Percentiles rank a stretch among this genome's conserved stretches.
Conservation (phyloP, 2,888 invertebrate genomes). For the Pristionchus arcanus region DNA sequence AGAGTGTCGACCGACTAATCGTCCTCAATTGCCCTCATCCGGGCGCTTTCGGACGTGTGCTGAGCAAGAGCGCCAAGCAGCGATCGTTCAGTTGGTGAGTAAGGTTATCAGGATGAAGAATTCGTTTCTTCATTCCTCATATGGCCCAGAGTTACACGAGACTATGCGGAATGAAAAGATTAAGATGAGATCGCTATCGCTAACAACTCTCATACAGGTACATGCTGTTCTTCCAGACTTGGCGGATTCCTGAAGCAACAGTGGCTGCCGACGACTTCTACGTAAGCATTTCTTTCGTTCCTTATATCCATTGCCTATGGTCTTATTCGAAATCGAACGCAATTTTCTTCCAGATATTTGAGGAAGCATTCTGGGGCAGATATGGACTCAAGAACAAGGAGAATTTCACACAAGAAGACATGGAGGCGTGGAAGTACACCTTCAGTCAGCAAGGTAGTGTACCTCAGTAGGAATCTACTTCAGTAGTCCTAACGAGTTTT, state of each 20-base stretch:
- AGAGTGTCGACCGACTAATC: constrained; percentile 85
- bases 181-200: too few relatives aligned
- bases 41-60: constrained; percentile 83
- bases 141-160: too few relatives aligned
- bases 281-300: too few relatives aligned
- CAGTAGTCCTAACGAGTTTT: too few relatives aligned
- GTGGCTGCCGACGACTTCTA: constrained; percentile 84
- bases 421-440: constrained; percentile 87
- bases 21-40: constrained; percentile 87
- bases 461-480: too few relatives aligned
- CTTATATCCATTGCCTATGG: too few relatives aligned
- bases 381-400: constrained; percentile 58
- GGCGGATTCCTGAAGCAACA: constrained; percentile 85
- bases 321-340: too few relatives aligned
- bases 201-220: too few relatives aligned
- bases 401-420: constrained; percentile 81
- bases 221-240: constrained; percentile 83
- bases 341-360: constrained; percentile 1
- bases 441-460: constrained; percentile 85
- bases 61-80: constrained; percentile 62
- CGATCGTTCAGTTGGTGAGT: constrained; percentile 55
- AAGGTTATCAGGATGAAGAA: too few relatives aligned
- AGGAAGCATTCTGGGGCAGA: constrained; percentile 25
- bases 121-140: too few relatives aligned
- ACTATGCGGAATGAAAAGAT: too few relatives aligned